Evolutionary conservation across 2,888 invertebrate genomes (phyloP), one percentile per base, ranked within the genome.

Genomic region (Dicycla oo): DNA sequence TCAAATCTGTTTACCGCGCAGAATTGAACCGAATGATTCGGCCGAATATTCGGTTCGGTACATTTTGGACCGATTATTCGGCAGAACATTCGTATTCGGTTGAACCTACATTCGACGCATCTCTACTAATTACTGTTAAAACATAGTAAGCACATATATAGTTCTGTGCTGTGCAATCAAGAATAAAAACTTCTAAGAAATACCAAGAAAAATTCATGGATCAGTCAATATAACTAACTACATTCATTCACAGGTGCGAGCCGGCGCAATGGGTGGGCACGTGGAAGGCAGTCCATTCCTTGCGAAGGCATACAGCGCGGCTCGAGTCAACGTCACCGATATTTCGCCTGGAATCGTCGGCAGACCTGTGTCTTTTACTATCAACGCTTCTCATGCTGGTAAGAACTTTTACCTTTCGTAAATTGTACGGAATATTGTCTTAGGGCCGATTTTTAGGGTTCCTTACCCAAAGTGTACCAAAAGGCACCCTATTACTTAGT

Each of bases 241-340:
- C 5, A 10, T 7, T 38, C 0, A 2, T 45, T 51, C 2, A 3
- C 30, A 96, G 95, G 95, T 96, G 7, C 93, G 95, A n/a, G 95
- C 95, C 0, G 95, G 96, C 2, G 91, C 94, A 0, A 94, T 93
- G 94, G 98, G 97, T 54, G 98, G 98, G 0, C 98, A 98, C 86
- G 98, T 99, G 0, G 98, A 98, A 91, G 99, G 99, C 62, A 99
- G 99, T 91, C 99, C 99, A 20, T 99, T 99, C 92, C 96, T 99
- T 43, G 98, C 99, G 69, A 99, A 99, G 91, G 99, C 99, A 13
- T 99, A 99, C 94, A 99, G 99, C 89, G 98, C 99, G 0, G 97
- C 98, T 81, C 97, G 98, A 91, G 99, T 99, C n/a, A 98, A 98
- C 78, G 98, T 99, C 15, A 98, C 99, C 0, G 99, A 99, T 88